A percentile compares a stretch with the other conserved stretches of the same genome.
Conservation (phyloP, 2,797 vertebrate species). For the Gambusia yucatana region DNA sequence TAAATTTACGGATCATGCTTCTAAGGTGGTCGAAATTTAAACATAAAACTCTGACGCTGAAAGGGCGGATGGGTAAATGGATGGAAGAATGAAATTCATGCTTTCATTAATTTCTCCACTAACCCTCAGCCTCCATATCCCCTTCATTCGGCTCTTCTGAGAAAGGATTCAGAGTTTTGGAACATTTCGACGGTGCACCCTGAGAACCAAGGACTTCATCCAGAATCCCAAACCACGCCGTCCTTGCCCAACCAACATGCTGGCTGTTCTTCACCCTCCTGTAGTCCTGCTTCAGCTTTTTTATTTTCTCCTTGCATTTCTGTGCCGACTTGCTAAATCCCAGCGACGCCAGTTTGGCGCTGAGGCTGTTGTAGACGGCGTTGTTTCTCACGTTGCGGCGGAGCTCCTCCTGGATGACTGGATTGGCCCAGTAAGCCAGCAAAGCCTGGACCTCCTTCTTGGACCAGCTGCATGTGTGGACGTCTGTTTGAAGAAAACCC, state of each 20-base stretch:
- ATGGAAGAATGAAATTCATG: not conserved
- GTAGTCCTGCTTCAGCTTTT: slow-evolving; percentile 48
- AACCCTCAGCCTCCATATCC: slow-evolving; percentile 15
- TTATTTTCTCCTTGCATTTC: slow-evolving; percentile 51
- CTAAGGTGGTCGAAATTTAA: not conserved
- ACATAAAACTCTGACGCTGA: not conserved
- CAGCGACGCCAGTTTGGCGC: slow-evolving; percentile 27
- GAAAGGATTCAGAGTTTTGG: not conserved
- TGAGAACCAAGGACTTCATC: slow-evolving; percentile 38
- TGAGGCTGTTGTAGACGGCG: slow-evolving; percentile 32
- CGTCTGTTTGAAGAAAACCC: slow-evolving; percentile 15
- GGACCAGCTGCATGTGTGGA: slow-evolving; percentile 25
- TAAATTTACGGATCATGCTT: not conserved
- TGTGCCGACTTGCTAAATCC: slow-evolving; percentile 42
- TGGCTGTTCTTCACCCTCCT: slow-evolving; percentile 36
- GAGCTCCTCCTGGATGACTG: slow-evolving; percentile 38
- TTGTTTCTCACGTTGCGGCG: slow-evolving; percentile 41
- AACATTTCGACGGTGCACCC: not conserved
- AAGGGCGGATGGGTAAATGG: not conserved
- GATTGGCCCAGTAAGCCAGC: slow-evolving; percentile 48
- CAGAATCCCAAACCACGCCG: slow-evolving; percentile 40
- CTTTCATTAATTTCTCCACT: not conserved
- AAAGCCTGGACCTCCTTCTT: slow-evolving; percentile 42
- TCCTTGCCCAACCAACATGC: slow-evolving; percentile 8
- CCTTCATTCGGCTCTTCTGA: not conserved